Conservation (phyloP, 2,113 vertebrate species). For the Bubo scandiacus region DNA sequence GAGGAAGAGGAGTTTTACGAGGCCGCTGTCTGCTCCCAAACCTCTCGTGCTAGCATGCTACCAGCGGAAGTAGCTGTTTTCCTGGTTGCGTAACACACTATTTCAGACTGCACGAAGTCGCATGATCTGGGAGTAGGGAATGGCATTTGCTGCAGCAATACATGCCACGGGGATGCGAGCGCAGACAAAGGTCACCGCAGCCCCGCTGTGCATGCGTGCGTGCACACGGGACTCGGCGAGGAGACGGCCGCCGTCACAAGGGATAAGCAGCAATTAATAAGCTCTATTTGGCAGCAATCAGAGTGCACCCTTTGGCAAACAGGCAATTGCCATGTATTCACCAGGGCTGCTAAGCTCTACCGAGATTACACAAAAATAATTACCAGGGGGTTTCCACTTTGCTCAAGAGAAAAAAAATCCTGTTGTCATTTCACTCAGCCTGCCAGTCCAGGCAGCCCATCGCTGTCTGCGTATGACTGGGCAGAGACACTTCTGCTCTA, state of each 20-base stretch:
- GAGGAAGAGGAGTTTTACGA: neutral
- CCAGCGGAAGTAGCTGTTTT: neutral
- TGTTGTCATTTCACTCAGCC: neutral
- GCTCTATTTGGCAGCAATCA: constrained; percentile 22
- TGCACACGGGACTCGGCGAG: neutral
- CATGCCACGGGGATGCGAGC: neutral
- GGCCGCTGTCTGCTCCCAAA: neutral
- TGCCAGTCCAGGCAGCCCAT: neutral
- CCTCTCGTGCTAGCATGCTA: neutral
- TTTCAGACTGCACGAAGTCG: neutral
- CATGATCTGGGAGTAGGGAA: neutral
- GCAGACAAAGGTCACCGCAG: neutral
- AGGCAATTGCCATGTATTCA: neutral
- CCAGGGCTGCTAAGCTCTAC: neutral
- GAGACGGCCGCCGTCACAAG: neutral
- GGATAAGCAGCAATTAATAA: constrained; percentile 11
- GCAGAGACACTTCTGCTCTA: neutral
- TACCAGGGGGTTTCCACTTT: neutral
- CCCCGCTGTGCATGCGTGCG: neutral
- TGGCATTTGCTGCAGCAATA: neutral
- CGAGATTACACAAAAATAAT: neutral
- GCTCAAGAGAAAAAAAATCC: neutral
- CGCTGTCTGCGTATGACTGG: neutral
- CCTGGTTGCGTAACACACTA: neutral
- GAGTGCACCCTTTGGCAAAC: neutral